A percentile compares a stretch with the other conserved stretches of the same genome.
Conservation (phyloP, 2,888 invertebrate species). For the Pelosia muscerda region DNA sequence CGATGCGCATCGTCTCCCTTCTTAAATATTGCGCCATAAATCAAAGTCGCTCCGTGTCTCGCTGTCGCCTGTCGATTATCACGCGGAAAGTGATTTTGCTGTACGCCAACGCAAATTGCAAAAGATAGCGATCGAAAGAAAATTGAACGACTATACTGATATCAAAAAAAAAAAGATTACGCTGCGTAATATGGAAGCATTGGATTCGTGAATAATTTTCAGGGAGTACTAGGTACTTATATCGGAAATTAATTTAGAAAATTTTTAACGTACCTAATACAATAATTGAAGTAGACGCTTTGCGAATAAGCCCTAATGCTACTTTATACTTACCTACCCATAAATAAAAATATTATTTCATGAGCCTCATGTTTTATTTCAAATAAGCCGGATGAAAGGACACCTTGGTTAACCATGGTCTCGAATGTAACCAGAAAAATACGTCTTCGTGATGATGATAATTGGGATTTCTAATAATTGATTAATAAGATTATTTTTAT, state of each 20-base stretch:
- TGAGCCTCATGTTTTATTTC: too few species aligned
- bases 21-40: constrained; percentile 76
- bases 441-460: neutral
- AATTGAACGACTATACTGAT: constrained; percentile 57
- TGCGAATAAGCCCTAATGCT: too few species aligned
- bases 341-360: too few species aligned
- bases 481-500: neutral
- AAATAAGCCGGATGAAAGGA: too few species aligned
- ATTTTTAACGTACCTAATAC: too few species aligned
- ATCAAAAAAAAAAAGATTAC: constrained; percentile 42
- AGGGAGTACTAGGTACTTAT: neutral
- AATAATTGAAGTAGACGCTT: too few species aligned
- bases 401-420: too few species aligned
- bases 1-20: constrained; percentile 55
- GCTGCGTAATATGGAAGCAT: constrained; percentile 29
- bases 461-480: neutral
- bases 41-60: constrained; percentile 64
- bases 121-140: constrained; percentile 62
- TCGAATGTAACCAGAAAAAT: too few species aligned
- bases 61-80: constrained; percentile 79
- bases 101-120: constrained; percentile 58
- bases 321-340: too few species aligned
- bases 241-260: neutral
- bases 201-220: constrained; percentile 5
- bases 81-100: constrained; percentile 64